Conservation (phyloP, 2,797 vertebrate genomes). For the Poecilia picta region DNA sequence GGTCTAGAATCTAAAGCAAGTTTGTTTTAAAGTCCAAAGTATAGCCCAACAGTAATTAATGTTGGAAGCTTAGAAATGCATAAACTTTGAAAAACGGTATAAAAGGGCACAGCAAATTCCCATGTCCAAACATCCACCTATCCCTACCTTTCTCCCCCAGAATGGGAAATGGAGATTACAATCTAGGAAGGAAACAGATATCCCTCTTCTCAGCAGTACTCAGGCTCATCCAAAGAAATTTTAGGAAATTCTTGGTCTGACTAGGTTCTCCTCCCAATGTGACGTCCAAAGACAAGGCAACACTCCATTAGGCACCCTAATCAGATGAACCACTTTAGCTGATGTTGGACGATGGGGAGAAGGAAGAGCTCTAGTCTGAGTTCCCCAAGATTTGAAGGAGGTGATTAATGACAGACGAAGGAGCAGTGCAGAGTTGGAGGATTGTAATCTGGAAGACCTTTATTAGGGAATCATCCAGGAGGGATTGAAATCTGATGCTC, state of each 20-base stretch:
- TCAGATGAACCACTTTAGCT: not conserved
- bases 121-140: not conserved
- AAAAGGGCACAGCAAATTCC: not conserved
- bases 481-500: not conserved
- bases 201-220: not conserved
- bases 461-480: not conserved
- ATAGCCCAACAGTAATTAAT: not conserved
- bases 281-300: not conserved
- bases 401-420: not conserved
- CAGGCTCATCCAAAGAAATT: not conserved
- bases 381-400: not conserved
- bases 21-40: not conserved
- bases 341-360: not conserved
- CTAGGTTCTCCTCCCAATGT: not conserved
- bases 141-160: not conserved
- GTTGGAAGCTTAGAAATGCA: not conserved
- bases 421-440: not conserved
- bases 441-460: not conserved
- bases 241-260: not conserved
- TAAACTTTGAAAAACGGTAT: not conserved
- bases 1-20: not conserved
- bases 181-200: not conserved
- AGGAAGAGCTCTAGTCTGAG: not conserved
- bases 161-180: not conserved
- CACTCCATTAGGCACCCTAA: not conserved